These are phyloP conservation scores for Cyanistes caeruleus DNA, from an alignment of 2,113 vertebrate genomes.

Conservation along the genomic window DNA sequence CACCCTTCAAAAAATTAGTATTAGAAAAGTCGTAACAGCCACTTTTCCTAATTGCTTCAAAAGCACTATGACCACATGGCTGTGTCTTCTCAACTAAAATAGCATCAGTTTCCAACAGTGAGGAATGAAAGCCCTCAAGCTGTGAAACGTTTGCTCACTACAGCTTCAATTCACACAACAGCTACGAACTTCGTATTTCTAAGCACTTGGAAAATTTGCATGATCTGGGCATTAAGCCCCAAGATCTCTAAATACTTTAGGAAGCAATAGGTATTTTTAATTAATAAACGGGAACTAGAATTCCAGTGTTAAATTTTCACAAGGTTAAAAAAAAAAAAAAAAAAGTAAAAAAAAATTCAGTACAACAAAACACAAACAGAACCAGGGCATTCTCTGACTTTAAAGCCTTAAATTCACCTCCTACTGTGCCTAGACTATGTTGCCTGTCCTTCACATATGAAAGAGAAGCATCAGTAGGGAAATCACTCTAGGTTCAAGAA, in stretches of 20 bases:
- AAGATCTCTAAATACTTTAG: background rate
- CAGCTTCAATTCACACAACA: background rate
- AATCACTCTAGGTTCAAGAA: background rate
- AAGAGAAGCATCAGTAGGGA: background rate
- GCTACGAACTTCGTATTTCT: rapidly evolving
- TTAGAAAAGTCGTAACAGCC: background rate
- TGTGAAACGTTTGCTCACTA: background rate
- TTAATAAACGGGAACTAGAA: background rate
- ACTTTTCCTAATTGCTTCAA: background rate
- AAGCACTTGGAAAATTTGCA: background rate
- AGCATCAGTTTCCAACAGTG: background rate
- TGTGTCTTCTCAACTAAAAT: background rate
- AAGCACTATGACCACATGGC: background rate
- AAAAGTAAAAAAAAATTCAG: background rate
- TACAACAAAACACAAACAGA: background rate
- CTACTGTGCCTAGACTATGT: too few relatives aligned
- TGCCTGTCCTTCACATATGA: background rate
- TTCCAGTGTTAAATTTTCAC: background rate
- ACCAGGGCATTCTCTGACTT: background rate
- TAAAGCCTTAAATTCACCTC: background rate
- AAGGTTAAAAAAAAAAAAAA: background rate
- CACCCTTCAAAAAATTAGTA: background rate
- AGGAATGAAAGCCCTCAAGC: background rate
- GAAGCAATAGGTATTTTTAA: background rate
- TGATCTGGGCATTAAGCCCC: background rate